Base-by-base conservation (phyloP, 37 sponge, comb jelly and placozoan genomes). In the Theonella swinhoei region DNA sequence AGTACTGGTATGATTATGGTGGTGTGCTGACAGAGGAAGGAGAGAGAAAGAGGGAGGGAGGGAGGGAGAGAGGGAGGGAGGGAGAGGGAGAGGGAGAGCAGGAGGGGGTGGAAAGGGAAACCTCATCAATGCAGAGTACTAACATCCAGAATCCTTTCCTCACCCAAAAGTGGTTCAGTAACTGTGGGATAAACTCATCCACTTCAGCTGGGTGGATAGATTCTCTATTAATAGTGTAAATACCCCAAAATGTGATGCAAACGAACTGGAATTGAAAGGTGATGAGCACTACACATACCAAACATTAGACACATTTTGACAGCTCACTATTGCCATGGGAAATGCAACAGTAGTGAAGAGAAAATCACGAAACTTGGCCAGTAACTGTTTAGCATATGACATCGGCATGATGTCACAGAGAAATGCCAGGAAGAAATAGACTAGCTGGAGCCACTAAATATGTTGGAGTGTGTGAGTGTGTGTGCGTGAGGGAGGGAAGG, bases 261-360 rank as follows among this genome's bases (percentile, higher is more conserved):
- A 91, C 87, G 78, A 95, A 91, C 95, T 94, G 78, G 3, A 80
- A 38, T 7, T n/a, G n/a, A n/a, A n/a, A n/a, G n/a, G n/a, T n/a
- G n/a, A n/a, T n/a, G n/a, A n/a, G n/a, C n/a, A n/a, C n/a, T n/a
- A n/a, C n/a, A n/a, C n/a, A n/a, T n/a, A n/a, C n/a, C n/a, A n/a
- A n/a, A n/a, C n/a, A n/a, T n/a, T n/a, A n/a, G n/a, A n/a, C n/a
- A n/a, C n/a, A n/a, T n/a, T n/a, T n/a, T n/a, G 1, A 20, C 7
- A 0, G 39, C 90, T 72, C 70, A 94, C 95, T 73, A 85, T 62
- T 23, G 80, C 42, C n/a, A 91, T 7, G 26, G 92, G 91, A 33
- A 88, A 79, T 19, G 80, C 77, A 19, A 85, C 11, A 14, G 80
- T 80, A 14, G 83, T 86, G 47, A 91, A 95, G 32, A 88, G 0